Base-by-base conservation (phyloP, 2,888 invertebrate genomes). In the Microctonus aethiopoides region DNA sequence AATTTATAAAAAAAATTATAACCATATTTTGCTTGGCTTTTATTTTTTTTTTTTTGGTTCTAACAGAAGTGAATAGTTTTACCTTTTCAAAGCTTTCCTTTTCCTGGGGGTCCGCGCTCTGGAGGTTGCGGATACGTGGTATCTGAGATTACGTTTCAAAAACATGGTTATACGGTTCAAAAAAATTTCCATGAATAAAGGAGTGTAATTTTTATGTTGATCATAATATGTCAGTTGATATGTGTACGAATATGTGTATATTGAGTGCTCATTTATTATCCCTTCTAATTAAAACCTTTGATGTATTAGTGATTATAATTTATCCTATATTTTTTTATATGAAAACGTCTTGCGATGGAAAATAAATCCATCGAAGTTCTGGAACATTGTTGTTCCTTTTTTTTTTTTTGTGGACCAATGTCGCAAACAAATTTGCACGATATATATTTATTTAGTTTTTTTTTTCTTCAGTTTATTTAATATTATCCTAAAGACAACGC, bases 61-160 rank as follows among this genome's bases (percentile, higher is more conserved):
- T 77, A 78, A 77, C 78, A 76, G 76, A 78, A 80, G 73, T 78
- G 75, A 81, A 78, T 78, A 78, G 80, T 77, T 83, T 87, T 88
- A 92, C 92, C 91, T 92, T 90, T 80, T 92, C 91, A 84, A 92
- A 91, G 75, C 88, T 87, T 77, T 91, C 87, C 80, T 87, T 88
- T 76, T 91, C 91, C 74, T 91, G 91, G 0, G 89, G 87, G 74
- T 92, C 91, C 74, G 87, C 89, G 13, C 91, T 83, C 81, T 86
- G 86, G 78, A 84, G 81, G 81, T 85, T 85, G 80, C 86, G 86
- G 78, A 84, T 84, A 80, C 86, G 85, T 80, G 85, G 85, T 82
- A 86, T 83, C 86, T 86, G 81, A 81, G 79, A 85, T 83, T 80
- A 83, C 79, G 81, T 83, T 84, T 82, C 77, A 84, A 83, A 84